Percentiles rank a stretch among this genome's conserved stretches.
Conservation (phyloP, 1,140 invertebrate species). For the Drosophila sucinea region DNA sequence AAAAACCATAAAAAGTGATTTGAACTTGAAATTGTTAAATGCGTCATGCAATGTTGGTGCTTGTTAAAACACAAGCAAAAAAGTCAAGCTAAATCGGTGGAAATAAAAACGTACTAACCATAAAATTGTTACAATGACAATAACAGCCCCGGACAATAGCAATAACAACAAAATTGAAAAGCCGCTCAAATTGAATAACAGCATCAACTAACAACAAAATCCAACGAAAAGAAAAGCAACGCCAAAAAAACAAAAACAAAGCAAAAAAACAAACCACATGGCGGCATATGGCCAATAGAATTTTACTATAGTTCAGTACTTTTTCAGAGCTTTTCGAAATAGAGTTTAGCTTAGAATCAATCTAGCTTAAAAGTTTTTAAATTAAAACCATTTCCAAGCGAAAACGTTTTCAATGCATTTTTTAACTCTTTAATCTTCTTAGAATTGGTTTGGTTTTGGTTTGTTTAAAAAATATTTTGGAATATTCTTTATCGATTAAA, state of each 20-base stretch:
- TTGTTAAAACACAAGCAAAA: conserved; percentile 38
- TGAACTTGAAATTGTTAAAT: conserved; percentile 70
- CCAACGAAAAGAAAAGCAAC: conserved; percentile 12
- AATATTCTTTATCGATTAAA: no score
- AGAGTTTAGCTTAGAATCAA: not conserved
- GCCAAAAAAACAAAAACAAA: conserved; percentile 24
- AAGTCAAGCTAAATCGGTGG: conserved; percentile 50
- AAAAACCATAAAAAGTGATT: conserved; percentile 64
- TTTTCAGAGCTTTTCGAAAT: not conserved
- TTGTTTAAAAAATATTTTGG: no score
- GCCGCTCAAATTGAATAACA: conserved; percentile 61
- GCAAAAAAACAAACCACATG: conserved; percentile 44
- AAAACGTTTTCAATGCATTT: not conserved
- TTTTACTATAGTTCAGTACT: not conserved
- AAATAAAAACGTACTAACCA: conserved; percentile 67
- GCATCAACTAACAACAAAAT: conserved; percentile 23
- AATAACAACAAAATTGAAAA: conserved; percentile 41
- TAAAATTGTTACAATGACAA: conserved; percentile 72
- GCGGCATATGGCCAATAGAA: conserved; percentile 5
- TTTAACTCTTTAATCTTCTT: not conserved
- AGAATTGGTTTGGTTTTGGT: no score
- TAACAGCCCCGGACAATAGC: conserved; percentile 40
- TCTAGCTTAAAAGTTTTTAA: not conserved
- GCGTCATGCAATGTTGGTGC: conserved; percentile 59
- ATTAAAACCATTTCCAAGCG: no score